Percentiles rank a stretch among this genome's conserved stretches.
Conservation (phyloP, 2,797 vertebrate species). For the Ctenopoma kingsleyae region DNA sequence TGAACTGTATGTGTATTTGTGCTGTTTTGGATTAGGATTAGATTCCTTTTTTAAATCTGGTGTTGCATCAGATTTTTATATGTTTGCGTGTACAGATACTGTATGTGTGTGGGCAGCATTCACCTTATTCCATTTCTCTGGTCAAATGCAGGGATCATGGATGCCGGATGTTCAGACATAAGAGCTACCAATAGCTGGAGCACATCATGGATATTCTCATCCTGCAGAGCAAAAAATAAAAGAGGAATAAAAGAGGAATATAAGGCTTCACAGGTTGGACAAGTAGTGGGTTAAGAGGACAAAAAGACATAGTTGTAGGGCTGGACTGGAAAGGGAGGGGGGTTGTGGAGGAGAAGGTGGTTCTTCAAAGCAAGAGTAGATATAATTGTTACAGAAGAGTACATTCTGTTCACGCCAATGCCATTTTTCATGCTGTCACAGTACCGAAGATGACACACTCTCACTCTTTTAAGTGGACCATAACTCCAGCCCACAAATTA, state of each 20-base stretch:
- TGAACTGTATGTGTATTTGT: not conserved
- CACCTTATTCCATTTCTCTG: slow-evolving; percentile 99
- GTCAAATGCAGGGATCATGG: slow-evolving; percentile 99
- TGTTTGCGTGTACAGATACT: not conserved
- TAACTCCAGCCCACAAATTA: slow-evolving; percentile 67
- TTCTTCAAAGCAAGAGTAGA: slow-evolving; percentile 62
- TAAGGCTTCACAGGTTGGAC: slow-evolving; percentile 12
- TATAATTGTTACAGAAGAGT: slow-evolving; percentile 71
- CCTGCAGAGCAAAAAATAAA: slow-evolving; percentile 79
- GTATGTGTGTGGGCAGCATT: slow-evolving; percentile 10
- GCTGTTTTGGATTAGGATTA: not conserved
- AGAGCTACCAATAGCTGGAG: slow-evolving; percentile 97
- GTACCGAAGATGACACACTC: slow-evolving; percentile 68
- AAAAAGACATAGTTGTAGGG: slow-evolving; percentile 41
- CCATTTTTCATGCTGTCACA: slow-evolving; percentile 70
- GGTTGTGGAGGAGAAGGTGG: slow-evolving; percentile 52
- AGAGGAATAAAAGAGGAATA: slow-evolving; percentile 13
- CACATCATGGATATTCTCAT: slow-evolving; percentile 99
- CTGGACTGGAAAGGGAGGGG: slow-evolving; percentile 11
- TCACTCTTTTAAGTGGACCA: slow-evolving; percentile 66
- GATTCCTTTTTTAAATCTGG: not conserved
- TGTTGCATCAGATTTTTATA: not conserved
- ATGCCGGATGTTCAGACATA: slow-evolving; percentile 99
- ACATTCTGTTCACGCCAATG: slow-evolving; percentile 74
- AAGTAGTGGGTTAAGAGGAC: slow-evolving; percentile 46